Conservation (phyloP, 2,113 vertebrate species). For the Prietella phreatophila region DNA sequence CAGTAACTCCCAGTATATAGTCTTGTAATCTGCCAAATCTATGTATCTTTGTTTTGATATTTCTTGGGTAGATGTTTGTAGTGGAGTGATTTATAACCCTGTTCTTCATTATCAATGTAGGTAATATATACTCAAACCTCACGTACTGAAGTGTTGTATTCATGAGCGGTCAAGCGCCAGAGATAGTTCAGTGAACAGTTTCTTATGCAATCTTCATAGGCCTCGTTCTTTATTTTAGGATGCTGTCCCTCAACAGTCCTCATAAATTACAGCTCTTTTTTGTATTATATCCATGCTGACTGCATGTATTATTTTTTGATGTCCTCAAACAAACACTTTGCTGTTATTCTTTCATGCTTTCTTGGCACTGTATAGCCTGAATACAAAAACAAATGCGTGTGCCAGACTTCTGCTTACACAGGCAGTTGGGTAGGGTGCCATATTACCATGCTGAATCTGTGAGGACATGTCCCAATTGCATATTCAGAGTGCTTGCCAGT, state of each 20-base stretch:
- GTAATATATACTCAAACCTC: not conserved
- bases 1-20: not conserved
- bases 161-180: not conserved
- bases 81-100: not conserved
- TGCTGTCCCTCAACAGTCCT: not conserved
- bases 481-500: constrained; percentile 14
- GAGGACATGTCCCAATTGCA: constrained; percentile 1
- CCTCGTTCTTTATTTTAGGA: not conserved
- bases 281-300: constrained; percentile 6
- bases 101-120: not conserved
- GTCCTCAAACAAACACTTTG: constrained; percentile 2
- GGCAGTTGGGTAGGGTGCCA: constrained; percentile 8
- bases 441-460: constrained; percentile 8
- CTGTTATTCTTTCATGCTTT: constrained; percentile 9
- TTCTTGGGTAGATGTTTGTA: not conserved
- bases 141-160: not conserved
- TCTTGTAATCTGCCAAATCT: not conserved
- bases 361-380: not conserved
- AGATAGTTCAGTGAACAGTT: not conserved
- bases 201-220: not conserved
- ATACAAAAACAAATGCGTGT: not conserved
- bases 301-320: not conserved
- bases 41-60: not conserved
- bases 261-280: not conserved
- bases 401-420: constrained; percentile 14